Evolutionary conservation across 2,797 vertebrate species (phyloP).

Genomic region (Chrysocyon brachyurus): DNA sequence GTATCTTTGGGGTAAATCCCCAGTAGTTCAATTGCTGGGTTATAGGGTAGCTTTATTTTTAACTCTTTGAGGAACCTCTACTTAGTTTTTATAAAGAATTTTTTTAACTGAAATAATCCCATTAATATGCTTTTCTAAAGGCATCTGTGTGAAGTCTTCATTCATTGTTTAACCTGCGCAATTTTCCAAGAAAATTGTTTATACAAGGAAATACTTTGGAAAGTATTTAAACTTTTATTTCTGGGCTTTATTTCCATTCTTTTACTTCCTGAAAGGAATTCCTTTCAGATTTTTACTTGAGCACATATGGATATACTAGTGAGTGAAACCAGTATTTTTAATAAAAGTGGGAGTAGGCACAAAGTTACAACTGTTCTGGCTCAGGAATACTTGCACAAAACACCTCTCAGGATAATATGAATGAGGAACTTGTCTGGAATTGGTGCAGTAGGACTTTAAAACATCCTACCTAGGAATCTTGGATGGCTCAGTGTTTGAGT

Average conservation of each 20-base stretch:
- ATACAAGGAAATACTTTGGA: neutral
- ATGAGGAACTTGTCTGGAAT: neutral
- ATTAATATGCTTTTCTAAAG: neutral
- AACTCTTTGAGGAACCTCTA: too few relatives aligned
- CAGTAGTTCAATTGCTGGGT: too few relatives aligned
- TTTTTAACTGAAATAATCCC: neutral
- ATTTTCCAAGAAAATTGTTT: neutral
- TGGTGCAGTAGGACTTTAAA: neutral
- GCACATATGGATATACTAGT: neutral
- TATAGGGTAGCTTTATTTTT: too few relatives aligned
- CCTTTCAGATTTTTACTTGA: neutral
- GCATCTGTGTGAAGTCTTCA: neutral
- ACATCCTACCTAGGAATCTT: neutral
- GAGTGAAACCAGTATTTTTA: neutral
- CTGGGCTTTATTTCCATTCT: neutral
- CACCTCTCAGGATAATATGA: neutral
- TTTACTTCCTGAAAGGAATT: neutral
- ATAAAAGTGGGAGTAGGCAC: neutral
- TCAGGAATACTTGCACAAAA: neutral
- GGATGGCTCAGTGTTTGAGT: too few relatives aligned
- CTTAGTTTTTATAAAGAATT: conserved; percentile 57
- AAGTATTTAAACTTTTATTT: conserved; percentile 37
- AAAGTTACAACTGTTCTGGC: neutral
- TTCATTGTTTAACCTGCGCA: neutral
- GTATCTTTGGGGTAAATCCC: too few relatives aligned